phyloP scores from a whole-genome alignment of 2,797 vertebrate species.

The Selene dorsalis region DNA sequence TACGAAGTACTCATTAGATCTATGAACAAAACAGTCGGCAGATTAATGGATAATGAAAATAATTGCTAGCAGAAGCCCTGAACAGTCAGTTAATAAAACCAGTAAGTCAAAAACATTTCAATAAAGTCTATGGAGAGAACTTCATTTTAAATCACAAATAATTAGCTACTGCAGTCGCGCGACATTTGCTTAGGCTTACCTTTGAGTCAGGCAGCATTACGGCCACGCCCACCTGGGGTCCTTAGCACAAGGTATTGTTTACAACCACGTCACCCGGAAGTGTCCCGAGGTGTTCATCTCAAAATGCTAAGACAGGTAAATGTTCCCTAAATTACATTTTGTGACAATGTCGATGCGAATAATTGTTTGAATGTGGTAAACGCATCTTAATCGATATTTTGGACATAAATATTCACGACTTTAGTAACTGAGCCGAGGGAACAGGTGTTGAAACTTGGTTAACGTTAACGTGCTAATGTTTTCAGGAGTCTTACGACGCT shows the following conservation, averaged over 20 bases:
- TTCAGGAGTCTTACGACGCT: constrained; percentile 89
- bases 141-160: neutral
- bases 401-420: rapidly evolving
- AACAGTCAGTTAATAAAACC: too few species aligned
- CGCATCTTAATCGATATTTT: neutral
- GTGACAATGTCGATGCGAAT: neutral
- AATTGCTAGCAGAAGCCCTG: too few species aligned
- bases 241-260: constrained; percentile 76
- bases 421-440: neutral
- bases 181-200: neutral
- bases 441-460: neutral
- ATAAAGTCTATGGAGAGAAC: neutral
- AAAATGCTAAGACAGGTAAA: constrained; percentile 70
- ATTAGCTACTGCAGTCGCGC: neutral
- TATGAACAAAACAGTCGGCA: neutral
- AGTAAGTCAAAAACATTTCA: too few species aligned
- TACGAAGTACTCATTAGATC: neutral
- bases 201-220: constrained; percentile 63
- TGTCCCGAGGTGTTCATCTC: constrained; percentile 40
- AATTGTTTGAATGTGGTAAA: neutral
- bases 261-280: constrained; percentile 85
- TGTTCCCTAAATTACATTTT: neutral
- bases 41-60: too few species aligned
- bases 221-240: constrained; percentile 51
- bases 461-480: constrained; percentile 3